Conservation (phyloP, 2,113 vertebrate genomes). For the Anolis sagrei region DNA sequence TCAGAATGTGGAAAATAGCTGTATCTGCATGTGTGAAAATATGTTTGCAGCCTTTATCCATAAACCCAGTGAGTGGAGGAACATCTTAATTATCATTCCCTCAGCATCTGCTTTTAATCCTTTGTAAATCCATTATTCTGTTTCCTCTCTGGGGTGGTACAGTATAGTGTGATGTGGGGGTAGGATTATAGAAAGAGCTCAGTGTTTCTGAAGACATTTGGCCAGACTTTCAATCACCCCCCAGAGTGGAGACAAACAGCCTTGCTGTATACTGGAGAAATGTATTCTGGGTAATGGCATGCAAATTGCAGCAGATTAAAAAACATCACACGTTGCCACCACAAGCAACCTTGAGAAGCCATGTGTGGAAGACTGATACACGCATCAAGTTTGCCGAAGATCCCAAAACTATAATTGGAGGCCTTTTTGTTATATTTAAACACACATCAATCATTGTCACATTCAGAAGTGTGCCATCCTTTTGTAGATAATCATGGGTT, state of each 20-base stretch:
- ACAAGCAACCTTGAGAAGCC: background rate
- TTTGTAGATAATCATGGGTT: conserved; percentile 6
- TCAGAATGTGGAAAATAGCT: background rate
- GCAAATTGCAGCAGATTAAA: conserved; percentile 37
- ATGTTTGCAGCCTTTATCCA: background rate
- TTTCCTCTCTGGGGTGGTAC: conserved; percentile 5
- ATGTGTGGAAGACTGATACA: conserved; percentile 1
- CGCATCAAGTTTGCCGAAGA: background rate
- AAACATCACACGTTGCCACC: background rate
- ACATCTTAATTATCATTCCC: conserved; percentile 25
- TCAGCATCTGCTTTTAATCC: conserved; percentile 31
- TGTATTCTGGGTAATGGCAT: conserved; percentile 25
- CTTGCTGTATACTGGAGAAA: conserved; percentile 17
- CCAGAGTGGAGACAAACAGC: conserved; percentile 34
- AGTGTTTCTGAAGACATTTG: conserved; percentile 16
- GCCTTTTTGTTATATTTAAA: conserved; percentile 8
- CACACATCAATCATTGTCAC: background rate
- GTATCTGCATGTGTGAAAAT: background rate
- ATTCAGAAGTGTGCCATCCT: background rate
- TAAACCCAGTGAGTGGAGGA: conserved; percentile 3
- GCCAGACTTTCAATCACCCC: conserved; percentile 32
- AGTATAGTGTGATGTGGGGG: background rate
- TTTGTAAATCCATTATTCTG: background rate
- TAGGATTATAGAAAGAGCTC: conserved; percentile 22
- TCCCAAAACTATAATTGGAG: background rate